These are phyloP conservation scores for Catharus bicknelli DNA, from an alignment of 2,113 vertebrate genomes.

Conservation along the genomic window DNA sequence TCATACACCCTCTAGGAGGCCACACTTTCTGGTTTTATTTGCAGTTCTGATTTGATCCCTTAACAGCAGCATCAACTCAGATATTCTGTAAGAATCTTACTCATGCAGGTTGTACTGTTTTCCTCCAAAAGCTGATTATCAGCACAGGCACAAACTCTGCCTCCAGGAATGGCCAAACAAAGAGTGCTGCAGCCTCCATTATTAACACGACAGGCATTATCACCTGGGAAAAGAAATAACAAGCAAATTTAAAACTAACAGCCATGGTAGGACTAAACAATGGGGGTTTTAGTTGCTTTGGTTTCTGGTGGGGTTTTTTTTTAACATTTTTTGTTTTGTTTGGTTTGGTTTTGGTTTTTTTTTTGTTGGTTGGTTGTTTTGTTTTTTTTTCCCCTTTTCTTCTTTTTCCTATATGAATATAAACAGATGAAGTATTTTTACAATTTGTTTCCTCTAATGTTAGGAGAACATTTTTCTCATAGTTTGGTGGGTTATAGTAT, in stretches of 20 bases:
- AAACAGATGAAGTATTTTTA: no score
- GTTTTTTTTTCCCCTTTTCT: no score
- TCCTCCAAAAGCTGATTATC: constrained; percentile 94
- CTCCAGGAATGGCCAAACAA: constrained; percentile 92
- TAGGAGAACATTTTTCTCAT: no score
- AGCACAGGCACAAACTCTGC: constrained; percentile 94
- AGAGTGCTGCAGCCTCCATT: constrained; percentile 94
- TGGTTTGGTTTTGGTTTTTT: no score
- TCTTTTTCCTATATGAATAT: no score
- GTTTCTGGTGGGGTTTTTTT: no score
- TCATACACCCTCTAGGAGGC: background rate
- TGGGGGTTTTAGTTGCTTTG: background rate
- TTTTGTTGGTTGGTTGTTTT: no score
- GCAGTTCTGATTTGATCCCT: background rate
- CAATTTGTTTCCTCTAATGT: no score
- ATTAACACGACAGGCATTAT: constrained; percentile 93
- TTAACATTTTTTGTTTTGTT: no score
- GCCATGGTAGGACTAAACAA: background rate
- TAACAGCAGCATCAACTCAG: background rate
- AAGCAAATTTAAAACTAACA: background rate
- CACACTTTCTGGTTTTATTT: background rate
- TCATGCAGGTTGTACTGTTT: constrained; percentile 90
- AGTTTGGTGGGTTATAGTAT: no score
- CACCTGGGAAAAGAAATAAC: constrained; percentile 77
- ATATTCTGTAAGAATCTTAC: constrained; percentile 75